Evolutionary conservation across 2,113 vertebrate species (phyloP), one percentile per base, ranked within the genome.

Genomic region (Plotosus lineatus): DNA sequence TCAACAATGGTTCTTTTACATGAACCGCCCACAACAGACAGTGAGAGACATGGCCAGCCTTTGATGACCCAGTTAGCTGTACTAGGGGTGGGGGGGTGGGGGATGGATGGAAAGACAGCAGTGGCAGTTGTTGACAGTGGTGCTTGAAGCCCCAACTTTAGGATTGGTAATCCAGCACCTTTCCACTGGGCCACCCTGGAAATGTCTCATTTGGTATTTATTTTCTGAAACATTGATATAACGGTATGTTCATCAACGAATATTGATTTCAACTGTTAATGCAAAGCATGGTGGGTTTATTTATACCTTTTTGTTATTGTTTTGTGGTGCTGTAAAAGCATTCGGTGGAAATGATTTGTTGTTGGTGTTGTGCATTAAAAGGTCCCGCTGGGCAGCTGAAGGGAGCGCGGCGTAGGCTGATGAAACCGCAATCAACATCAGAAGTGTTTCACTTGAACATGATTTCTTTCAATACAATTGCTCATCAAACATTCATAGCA

Each of bases 401-500:
- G 31, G 38, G 26, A 58, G 66, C 31, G 11, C 48, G 8, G 11
- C 17, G 14, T 14, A 9, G 38, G 28, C 26, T 58, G 66, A 71
- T 72, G 53, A 48, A 55, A 60, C 26, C 6, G 40, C 53, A 21
- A 33, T 46, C 72, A 80, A 80, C 68, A 73, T 36, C 28, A 74
- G 38, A 69, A 48, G 40, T n/a, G 40, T 19, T 68, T 58, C 9
- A 56, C 68, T 79, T 46, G 38, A 46, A 12, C 11, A n/a, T 68
- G 50, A 58, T 79, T 44, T 36, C n/a, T 79, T 71, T 68, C 9
- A 26, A 36, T 38, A 33, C 44, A 60, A 73, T 46, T 40, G 55
- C 28, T 74, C 78, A 80, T 74, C 55, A 80, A 50, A 51, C 40
- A 80, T 80, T 80, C 44, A 50, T 14, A 36, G 78, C 69, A 61